Conservation (phyloP, 2,888 invertebrate genomes). For the Leuctra nigra region DNA sequence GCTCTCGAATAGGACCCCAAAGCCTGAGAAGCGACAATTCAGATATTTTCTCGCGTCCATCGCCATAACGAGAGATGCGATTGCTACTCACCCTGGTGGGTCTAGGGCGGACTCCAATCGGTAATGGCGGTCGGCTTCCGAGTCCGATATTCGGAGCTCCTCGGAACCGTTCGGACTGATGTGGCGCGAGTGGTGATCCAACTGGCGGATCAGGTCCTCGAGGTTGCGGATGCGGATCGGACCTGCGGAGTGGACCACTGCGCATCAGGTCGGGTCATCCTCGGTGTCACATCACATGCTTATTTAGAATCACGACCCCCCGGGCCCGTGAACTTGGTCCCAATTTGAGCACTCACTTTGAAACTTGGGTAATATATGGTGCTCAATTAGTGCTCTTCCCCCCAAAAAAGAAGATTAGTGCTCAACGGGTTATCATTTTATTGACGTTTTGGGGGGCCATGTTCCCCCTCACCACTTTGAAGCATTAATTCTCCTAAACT, state of each 20-base stretch:
- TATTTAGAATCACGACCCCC: too few species aligned
- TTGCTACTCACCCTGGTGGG: conserved; percentile 56
- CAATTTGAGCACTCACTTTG: too few species aligned
- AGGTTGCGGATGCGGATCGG: conserved; percentile 84
- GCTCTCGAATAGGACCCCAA: not conserved
- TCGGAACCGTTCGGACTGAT: conserved; percentile 90
- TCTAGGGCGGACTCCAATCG: conserved; percentile 65
- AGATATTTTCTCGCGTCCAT: too few species aligned
- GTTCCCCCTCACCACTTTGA: too few species aligned
- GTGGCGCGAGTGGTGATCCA: conserved; percentile 79
- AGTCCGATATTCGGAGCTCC: conserved; percentile 83
- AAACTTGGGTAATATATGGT: too few species aligned
- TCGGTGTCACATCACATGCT: too few species aligned
- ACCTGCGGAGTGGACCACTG: not conserved
- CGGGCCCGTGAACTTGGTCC: too few species aligned
- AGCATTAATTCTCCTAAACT: too few species aligned
- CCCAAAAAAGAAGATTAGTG: too few species aligned
- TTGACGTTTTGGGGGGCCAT: too few species aligned
- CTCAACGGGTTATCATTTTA: too few species aligned
- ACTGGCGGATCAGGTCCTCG: conserved; percentile 82
- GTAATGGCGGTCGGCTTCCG: conserved; percentile 82
- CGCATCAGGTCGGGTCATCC: not conserved
- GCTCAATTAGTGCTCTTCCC: too few species aligned
- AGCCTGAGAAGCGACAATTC: not conserved
- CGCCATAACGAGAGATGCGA: not conserved